phyloP scores from a whole-genome alignment of 64 coral and sea anemone species.

The Platygyra sinensis region DNA sequence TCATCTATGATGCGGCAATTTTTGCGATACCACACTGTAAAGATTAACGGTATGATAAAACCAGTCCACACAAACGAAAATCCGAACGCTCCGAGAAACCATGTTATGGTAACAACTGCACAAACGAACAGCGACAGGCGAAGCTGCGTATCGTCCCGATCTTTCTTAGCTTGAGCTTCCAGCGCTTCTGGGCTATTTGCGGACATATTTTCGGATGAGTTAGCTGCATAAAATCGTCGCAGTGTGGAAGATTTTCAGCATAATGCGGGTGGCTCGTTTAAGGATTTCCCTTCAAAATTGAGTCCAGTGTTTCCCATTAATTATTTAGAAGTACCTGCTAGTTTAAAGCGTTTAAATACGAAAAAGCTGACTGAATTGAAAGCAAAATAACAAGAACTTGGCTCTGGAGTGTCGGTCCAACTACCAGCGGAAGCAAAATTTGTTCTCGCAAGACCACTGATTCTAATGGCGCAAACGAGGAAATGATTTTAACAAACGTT shows the following conservation, averaged over 20 bases:
- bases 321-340: slow-evolving; percentile 53
- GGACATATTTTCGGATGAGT: slow-evolving; percentile 11
- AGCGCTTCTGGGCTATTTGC: slow-evolving; percentile 38
- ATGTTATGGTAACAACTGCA: slow-evolving; percentile 55
- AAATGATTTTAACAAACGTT: too few relatives aligned
- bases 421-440: not conserved
- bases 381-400: not conserved
- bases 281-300: slow-evolving; percentile 10
- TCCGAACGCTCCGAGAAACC: slow-evolving; percentile 71
- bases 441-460: too few relatives aligned
- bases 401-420: not conserved
- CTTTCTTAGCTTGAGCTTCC: slow-evolving; percentile 64
- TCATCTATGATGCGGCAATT: slow-evolving; percentile 72
- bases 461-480: too few relatives aligned
- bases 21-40: slow-evolving; percentile 89
- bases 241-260: not conserved
- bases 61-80: slow-evolving; percentile 78
- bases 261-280: not conserved
- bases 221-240: not conserved
- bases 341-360: not conserved
- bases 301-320: slow-evolving; percentile 35
- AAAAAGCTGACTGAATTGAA: slow-evolving; percentile 3
- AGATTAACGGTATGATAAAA: slow-evolving; percentile 82
- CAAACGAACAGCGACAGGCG: slow-evolving; percentile 79
- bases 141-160: slow-evolving; percentile 75